phyloP scores from a whole-genome alignment of 1,140 invertebrate species.

The Uloborus diversus region DNA sequence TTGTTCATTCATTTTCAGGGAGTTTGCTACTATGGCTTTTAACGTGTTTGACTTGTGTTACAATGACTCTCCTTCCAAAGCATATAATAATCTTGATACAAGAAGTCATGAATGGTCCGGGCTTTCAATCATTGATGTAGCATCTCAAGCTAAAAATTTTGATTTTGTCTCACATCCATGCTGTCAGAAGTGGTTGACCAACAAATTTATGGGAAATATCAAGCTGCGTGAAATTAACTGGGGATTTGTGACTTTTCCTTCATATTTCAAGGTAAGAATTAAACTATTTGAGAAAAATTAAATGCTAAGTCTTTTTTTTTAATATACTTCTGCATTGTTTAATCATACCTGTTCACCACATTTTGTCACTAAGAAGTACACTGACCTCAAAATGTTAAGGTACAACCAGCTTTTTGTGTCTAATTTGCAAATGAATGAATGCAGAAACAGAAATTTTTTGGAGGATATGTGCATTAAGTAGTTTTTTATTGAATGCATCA shows the following conservation, averaged over 20 bases:
- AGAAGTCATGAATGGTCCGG: conserved; percentile 63
- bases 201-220: conserved; percentile 64
- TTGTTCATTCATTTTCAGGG: conserved; percentile 56
- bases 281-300: neutral
- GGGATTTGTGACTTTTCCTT: conserved; percentile 62
- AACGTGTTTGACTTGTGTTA: conserved; percentile 63
- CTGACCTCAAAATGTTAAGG: no score
- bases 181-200: conserved; percentile 66
- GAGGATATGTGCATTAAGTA: no score
- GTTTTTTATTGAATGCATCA: no score
- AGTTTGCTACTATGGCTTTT: conserved; percentile 66
- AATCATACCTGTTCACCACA: no score
- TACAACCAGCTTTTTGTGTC: no score
- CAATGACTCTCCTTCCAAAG: conserved; percentile 62
- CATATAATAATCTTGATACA: conserved; percentile 63
- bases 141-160: conserved; percentile 40
- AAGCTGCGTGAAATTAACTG: conserved; percentile 63
- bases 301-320: neutral
- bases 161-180: conserved; percentile 66
- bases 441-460: no score
- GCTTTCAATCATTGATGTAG: conserved; percentile 59
- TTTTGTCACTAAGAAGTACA: no score
- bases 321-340: no score
- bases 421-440: no score
- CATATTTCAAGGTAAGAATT: conserved; percentile 62